Conservation (phyloP, 1,140 invertebrate genomes). For the Ylistrum balloti region DNA sequence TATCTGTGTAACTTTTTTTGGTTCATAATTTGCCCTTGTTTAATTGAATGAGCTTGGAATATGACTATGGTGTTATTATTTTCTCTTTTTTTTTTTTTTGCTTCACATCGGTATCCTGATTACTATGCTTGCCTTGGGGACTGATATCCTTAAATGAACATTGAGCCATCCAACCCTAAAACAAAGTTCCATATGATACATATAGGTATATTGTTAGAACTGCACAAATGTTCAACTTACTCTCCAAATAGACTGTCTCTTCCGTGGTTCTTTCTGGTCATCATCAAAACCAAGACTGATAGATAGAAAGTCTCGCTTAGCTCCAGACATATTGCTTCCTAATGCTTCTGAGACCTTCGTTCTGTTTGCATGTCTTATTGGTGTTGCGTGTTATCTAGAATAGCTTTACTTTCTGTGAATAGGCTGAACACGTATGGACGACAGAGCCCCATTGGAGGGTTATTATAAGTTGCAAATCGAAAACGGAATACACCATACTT, state of each 20-base stretch:
- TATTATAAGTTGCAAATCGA: not conserved
- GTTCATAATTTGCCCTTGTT: too few relatives aligned
- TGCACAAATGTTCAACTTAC: too few relatives aligned
- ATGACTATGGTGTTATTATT: too few relatives aligned
- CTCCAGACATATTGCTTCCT: not conserved
- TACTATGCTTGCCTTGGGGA: too few relatives aligned
- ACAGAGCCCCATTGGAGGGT: not conserved
- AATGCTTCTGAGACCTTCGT: not conserved
- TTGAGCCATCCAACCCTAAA: too few relatives aligned
- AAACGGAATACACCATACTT: not conserved
- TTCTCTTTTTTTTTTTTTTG: too few relatives aligned
- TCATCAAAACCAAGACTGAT: slow-evolving; percentile 46
- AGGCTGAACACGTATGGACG: not conserved
- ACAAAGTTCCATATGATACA: too few relatives aligned
- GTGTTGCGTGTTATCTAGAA: not conserved
- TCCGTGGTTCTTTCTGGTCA: slow-evolving; percentile 33
- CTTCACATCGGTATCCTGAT: too few relatives aligned
- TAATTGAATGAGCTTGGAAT: too few relatives aligned
- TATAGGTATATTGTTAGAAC: too few relatives aligned
- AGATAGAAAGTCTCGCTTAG: slow-evolving; percentile 27
- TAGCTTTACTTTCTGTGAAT: not conserved
- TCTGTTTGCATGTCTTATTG: not conserved
- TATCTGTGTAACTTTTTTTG: too few relatives aligned
- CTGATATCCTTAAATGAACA: too few relatives aligned
- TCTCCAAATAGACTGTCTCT: slow-evolving; percentile 48